These are phyloP conservation scores for Chloroclysta siterata DNA, from an alignment of 2,888 invertebrate species.

Conservation along the genomic window DNA sequence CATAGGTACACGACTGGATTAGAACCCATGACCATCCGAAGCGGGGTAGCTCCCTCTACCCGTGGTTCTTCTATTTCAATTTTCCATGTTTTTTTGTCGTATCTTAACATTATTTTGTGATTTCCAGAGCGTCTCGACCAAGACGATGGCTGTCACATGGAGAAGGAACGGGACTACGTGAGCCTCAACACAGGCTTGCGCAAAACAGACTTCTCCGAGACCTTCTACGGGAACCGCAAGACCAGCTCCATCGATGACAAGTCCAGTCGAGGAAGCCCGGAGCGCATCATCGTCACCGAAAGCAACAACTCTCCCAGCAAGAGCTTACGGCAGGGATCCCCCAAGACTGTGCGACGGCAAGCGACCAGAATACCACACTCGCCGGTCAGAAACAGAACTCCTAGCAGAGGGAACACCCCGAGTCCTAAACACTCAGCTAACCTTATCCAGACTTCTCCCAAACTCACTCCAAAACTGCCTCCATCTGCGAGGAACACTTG, in stretches of 20 bases:
- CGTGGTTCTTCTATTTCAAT: background rate
- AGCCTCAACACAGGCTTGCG: slow-evolving; percentile 89
- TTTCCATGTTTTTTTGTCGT: background rate
- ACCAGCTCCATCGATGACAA: slow-evolving; percentile 70
- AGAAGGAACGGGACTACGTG: slow-evolving; percentile 83
- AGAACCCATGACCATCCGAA: background rate
- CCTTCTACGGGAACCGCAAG: slow-evolving; percentile 85
- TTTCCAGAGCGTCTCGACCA: slow-evolving; percentile 87
- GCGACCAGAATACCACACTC: slow-evolving; percentile 79
- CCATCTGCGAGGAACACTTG: slow-evolving; percentile 88
- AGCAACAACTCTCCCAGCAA: slow-evolving; percentile 76
- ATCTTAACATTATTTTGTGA: background rate
- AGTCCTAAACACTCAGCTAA: slow-evolving; percentile 72
- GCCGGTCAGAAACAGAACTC: slow-evolving; percentile 68
- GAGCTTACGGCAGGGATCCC: slow-evolving; percentile 70
- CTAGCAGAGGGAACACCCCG: slow-evolving; percentile 75
- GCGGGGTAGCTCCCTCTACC: background rate
- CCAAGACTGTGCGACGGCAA: slow-evolving; percentile 74
- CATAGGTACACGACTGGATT: background rate
- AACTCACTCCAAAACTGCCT: slow-evolving; percentile 71
- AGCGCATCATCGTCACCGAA: slow-evolving; percentile 70
- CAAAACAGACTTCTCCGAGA: slow-evolving; percentile 88
- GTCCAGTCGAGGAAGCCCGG: slow-evolving; percentile 73
- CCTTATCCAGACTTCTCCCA: slow-evolving; percentile 73
- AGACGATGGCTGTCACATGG: slow-evolving; percentile 75